Base-by-base conservation (phyloP, 2,113 vertebrate species). In the Oreochromis tanganicae region DNA sequence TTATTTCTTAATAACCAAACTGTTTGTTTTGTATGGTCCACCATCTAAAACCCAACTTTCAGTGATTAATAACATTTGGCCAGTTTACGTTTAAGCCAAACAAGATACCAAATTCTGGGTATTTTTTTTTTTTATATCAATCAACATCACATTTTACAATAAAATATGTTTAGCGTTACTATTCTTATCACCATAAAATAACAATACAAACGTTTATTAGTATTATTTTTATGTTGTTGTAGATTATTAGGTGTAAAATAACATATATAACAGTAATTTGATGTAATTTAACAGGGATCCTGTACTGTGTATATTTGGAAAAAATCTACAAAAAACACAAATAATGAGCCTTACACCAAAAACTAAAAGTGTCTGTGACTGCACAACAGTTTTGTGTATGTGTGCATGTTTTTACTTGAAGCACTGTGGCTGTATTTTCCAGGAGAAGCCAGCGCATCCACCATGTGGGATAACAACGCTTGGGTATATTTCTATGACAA, bases 361-460 rank as follows among this genome's bases (percentile, higher is more conserved):
- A 4, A 63, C 8, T 17, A 7, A 21, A 61, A 80, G 6, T 50
- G 27, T 41, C 14, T 3, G 6, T 52, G 79, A 63, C 19, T 63
- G 27, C 27, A 50, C 13, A 27, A 38, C 32, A 57, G 87, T 19
- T 78, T 9, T 41, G 17, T 81, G 68, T 81, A 19, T 52, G 36
- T 27, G 57, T 50, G n/a, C 32, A 12, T 85, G 12, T 38, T 87
- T 89, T 17, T 55, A 36, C 63, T 43, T 81, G 3, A 84, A 84
- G 34, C 10, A 7, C 29, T 11, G 81, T 88, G 87, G 71, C 16
- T 87, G 82, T 85, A 34, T 88, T 82, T 83, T 61, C 57, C 91
- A 99, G 98, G 98, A 63, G 98, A 99, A 93, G 98, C 98, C 94
- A 99, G 98, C 1, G 98, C 98, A n/a, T 99, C 98, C 4, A 99